phyloP scores from a whole-genome alignment of 2,888 invertebrate species.

The Tetrapedia diversipes region DNA sequence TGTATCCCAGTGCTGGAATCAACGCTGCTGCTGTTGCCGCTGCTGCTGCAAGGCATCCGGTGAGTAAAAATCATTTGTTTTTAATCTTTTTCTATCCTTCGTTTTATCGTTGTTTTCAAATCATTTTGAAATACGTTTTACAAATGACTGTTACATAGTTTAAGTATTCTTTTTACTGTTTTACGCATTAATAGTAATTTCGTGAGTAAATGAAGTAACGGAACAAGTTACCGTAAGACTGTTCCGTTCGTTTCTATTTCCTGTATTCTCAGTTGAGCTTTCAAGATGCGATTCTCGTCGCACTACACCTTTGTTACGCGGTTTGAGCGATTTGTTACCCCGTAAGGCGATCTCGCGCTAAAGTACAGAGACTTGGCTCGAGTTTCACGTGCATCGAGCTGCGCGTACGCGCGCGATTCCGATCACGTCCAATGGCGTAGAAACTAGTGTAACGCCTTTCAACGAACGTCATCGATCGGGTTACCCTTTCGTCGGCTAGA shows the following conservation, averaged over 20 bases:
- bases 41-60: constrained; percentile 94
- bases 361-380: constrained; percentile 51
- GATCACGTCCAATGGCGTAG: constrained; percentile 62
- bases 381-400: constrained; percentile 52
- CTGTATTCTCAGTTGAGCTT: neutral
- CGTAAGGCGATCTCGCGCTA: constrained; percentile 58
- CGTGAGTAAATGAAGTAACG: neutral
- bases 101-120: neutral
- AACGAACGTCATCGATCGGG: constrained; percentile 46
- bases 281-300: constrained; percentile 6
- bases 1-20: constrained; percentile 94
- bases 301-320: constrained; percentile 55
- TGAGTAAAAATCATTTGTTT: constrained; percentile 83
- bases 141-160: neutral
- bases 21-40: constrained; percentile 94
- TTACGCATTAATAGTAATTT: neutral
- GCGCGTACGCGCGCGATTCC: constrained; percentile 52
- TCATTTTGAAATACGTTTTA: no score
- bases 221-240: no score
- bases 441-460: constrained; percentile 54
- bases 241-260: neutral
- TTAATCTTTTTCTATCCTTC: neutral
- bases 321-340: constrained; percentile 61
- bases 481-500: constrained; percentile 41
- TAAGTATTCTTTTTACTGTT: neutral